phyloP scores from a whole-genome alignment of 2,888 invertebrate genomes.

The Ochropacha duplaris region DNA sequence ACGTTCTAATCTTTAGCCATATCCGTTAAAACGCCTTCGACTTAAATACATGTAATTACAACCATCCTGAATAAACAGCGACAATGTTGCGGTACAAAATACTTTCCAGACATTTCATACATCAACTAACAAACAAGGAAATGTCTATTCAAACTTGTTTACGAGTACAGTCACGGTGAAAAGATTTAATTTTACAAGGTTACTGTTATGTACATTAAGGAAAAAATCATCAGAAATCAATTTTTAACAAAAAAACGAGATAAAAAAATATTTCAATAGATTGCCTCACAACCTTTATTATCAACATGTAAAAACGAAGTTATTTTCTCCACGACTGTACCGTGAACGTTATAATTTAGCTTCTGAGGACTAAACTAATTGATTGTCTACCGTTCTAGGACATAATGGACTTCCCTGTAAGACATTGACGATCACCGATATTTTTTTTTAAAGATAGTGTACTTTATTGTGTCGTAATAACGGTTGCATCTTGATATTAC shows the following conservation, averaged over 20 bases:
- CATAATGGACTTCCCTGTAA: constrained; percentile 3
- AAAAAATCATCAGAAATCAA: too few species aligned
- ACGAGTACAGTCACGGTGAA: not conserved
- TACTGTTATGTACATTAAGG: not conserved
- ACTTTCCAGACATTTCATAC: constrained; percentile 37
- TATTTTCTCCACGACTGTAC: not conserved
- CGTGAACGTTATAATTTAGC: not conserved
- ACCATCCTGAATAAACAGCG: not conserved
- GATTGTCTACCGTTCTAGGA: constrained; percentile 20
- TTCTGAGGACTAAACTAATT: constrained; percentile 36
- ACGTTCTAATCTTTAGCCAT: not conserved
- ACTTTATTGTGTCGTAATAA: not conserved
- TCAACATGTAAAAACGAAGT: too few species aligned
- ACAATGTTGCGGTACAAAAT: constrained; percentile 27
- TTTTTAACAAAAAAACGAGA: too few species aligned
- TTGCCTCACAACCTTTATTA: too few species aligned
- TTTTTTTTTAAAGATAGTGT: not conserved
- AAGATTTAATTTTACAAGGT: not conserved
- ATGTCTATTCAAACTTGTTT: constrained; percentile 3
- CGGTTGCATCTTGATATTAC: not conserved
- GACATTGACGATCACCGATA: not conserved
- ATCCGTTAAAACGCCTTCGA: constrained; percentile 1
- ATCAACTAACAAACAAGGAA: constrained; percentile 25
- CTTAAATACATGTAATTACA: constrained; percentile 5
- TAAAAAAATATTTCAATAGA: too few species aligned